These are phyloP conservation scores for Diorhabda elongata DNA, from an alignment of 1,140 invertebrate species.

Conservation along the genomic window DNA sequence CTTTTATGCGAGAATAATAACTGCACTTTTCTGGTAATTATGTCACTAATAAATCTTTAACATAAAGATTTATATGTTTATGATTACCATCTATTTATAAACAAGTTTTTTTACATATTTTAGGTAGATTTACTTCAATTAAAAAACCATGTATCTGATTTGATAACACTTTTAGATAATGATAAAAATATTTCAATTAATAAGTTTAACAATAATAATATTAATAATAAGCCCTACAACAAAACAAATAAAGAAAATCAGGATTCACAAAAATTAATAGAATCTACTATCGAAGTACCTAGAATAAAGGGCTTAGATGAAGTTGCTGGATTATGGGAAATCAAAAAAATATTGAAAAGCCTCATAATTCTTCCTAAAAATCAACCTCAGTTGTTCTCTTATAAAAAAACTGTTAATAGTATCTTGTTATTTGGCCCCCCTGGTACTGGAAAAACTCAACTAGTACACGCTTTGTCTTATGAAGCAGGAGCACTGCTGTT, in stretches of 20 bases:
- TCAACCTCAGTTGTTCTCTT: slow-evolving; percentile 41
- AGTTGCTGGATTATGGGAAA: slow-evolving; percentile 31
- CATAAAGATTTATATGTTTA: no score
- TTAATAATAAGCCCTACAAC: no score
- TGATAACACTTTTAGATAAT: no score
- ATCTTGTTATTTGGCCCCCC: slow-evolving; percentile 68
- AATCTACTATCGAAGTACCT: slow-evolving; percentile 26
- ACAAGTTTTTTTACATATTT: no score
- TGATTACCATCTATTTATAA: no score
- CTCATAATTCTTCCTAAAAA: slow-evolving; percentile 35
- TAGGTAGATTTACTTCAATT: no score
- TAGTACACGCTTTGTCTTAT: slow-evolving; percentile 56
- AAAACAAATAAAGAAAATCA: not conserved
- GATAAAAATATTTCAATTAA: no score
- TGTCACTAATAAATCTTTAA: no score
- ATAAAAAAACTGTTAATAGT: slow-evolving; percentile 43
- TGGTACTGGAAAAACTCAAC: slow-evolving; percentile 66
- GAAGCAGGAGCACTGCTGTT: slow-evolving; percentile 53
- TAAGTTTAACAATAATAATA: no score
- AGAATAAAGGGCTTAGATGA: slow-evolving; percentile 36
- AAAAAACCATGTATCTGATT: no score
- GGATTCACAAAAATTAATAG: not conserved
- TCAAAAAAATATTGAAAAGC: slow-evolving; percentile 24
- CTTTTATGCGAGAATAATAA: no score
- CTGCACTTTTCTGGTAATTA: no score